Evolutionary conservation across 2,113 vertebrate genomes (phyloP), one percentile per base, ranked within the genome.

Genomic region (Oxyura jamaicensis): DNA sequence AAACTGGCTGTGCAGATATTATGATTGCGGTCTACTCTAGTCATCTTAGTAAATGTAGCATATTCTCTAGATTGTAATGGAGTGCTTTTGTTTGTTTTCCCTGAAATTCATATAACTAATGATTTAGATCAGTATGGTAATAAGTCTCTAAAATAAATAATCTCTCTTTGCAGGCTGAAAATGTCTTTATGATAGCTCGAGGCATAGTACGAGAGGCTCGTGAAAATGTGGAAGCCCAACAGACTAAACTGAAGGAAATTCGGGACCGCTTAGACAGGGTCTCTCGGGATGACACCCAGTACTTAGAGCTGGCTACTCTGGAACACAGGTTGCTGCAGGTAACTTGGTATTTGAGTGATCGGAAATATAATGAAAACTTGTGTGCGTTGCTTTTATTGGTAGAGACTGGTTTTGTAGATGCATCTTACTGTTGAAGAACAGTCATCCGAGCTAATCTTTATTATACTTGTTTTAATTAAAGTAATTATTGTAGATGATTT

Each of bases 271-370:
- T 99, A 94, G 99, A 99, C 96, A 96, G 99, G 18, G 98, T 99
- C 67, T 99, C 99, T 68, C 98, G 99, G 67, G 99, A 99, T 75
- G 99, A 99, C 88, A 98, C 94, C 21, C 99, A 99, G 83, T 99
- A 99, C 89, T 97, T 99, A 93, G 99, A 99, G 60, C 97, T 99
- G 93, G 99, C 99, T 20, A 99, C 99, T 1, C 91, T 98, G 97
- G 99, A 99, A 87, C 99, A 99, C 97, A 98, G 98, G 73, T 94
- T 99, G 96, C 98, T 99, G 90, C 99, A 99, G 99, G 99, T 99
- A 95, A 94, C 94, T 86, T 94, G 53, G 23, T 55, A 22, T 18
- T 93, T 74, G n/a, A 78, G 15, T 26, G 23, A 23, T 58, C 69
- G 5, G 46, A 67, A 75, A 73, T 36, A 19, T 1, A 5, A 28